Evolutionary conservation across 2,797 vertebrate species (phyloP).

Genomic region (Bradypodion ventrale): DNA sequence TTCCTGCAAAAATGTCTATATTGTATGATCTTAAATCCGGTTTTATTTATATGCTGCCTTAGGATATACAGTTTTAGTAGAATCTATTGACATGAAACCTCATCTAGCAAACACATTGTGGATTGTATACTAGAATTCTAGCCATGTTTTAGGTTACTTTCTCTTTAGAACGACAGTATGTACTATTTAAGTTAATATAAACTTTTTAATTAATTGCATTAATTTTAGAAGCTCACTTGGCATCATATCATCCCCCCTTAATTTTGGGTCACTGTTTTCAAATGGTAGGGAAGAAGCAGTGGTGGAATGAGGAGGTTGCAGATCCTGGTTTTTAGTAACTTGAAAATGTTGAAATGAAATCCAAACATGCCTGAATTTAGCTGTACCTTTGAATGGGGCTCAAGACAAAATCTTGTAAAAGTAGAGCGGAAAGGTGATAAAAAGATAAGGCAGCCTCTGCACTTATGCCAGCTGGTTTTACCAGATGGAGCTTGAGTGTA

Average conservation of each 20-base stretch:
- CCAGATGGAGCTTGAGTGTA: not conserved
- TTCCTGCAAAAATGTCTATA: not conserved
- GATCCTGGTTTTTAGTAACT: not conserved
- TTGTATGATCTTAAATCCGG: not conserved
- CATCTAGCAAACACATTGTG: not conserved
- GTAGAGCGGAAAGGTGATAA: not conserved
- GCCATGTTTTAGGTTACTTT: not conserved
- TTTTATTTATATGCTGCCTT: constrained; percentile 4
- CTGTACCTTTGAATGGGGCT: not conserved
- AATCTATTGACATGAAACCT: not conserved
- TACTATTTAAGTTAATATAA: constrained; percentile 1
- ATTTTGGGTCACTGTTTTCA: not conserved
- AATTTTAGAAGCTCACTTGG: not conserved
- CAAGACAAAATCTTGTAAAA: not conserved
- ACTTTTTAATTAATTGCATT: not conserved
- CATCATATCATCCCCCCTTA: not conserved
- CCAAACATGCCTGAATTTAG: not conserved
- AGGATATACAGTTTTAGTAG: not conserved
- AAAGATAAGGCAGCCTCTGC: not conserved
- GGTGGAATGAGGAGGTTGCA: not conserved
- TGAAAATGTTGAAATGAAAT: too few species aligned
- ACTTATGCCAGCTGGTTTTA: not conserved
- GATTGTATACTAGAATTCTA: not conserved
- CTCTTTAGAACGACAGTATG: not conserved
- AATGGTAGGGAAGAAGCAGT: not conserved